A percentile compares a stretch with the other conserved stretches of the same genome.
phyloP scores from a whole-genome alignment of 1,140 invertebrate genomes.

The Conopomorpha cramerella region DNA sequence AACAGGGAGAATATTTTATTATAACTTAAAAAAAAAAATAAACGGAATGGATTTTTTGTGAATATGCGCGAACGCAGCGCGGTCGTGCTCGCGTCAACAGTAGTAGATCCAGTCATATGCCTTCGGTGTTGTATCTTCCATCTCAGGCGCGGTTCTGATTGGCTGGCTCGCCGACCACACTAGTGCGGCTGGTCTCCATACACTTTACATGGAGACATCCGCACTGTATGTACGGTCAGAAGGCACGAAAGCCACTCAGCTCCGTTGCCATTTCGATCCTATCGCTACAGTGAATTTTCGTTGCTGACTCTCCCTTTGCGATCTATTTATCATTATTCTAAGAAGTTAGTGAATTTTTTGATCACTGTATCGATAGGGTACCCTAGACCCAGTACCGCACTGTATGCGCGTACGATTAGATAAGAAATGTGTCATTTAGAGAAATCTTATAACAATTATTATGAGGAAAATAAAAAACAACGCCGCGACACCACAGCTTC shows the following conservation, averaged over 20 bases:
- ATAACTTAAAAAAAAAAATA: no score
- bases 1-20: conserved; percentile 32
- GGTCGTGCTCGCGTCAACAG: conserved; percentile 10
- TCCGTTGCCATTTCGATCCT: conserved; percentile 43
- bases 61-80: no score
- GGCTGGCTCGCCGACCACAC: not conserved
- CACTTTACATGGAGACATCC: no score
- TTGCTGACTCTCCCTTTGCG: conserved; percentile 27
- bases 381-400: conserved; percentile 25
- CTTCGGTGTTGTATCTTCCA: conserved; percentile 52
- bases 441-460: no score
- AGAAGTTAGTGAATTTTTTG: conserved; percentile 4
- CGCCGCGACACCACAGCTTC: conserved; percentile 10
- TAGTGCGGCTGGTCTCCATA: not conserved
- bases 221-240: no score
- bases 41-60: no score
- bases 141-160: not conserved
- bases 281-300: conserved; percentile 46
- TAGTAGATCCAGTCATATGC: conserved; percentile 27
- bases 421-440: conserved; percentile 55
- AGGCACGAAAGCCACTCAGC: no score
- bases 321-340: conserved; percentile 16
- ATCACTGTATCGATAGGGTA: conserved; percentile 50
- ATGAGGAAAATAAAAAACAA: no score
- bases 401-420: conserved; percentile 40